Base-by-base conservation (phyloP, 1,140 invertebrate genomes). In the Bombyx mandarina region DNA sequence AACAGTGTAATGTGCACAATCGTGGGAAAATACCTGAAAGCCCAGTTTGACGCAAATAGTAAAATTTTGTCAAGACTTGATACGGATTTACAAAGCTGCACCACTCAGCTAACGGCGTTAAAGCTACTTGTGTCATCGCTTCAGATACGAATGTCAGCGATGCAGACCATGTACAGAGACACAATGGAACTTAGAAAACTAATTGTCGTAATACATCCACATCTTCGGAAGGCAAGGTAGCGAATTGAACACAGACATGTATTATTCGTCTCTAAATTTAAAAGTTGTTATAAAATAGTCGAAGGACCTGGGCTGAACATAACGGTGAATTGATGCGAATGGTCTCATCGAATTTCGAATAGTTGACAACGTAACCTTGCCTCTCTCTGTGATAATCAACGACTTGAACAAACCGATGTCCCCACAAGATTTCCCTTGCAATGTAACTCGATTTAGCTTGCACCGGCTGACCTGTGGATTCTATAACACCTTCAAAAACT, bases 341-440 rank as follows among this genome's bases (percentile, higher is more conserved):
- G 0, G 94, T 95, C 62, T 92, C 92, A 76, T 98, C 93, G 82
- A 98, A 98, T 58, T 86, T 88, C 0, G 76, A 73, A 66, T 96
- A 97, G 79, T 98, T 94, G 7, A 97, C 94, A 57, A 93, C 90
- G 79, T 96, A 97, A 42, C 93, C 92, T 35, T 94, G 92, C 59
- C 93, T 91, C 47, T 94, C 92, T 70, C 94, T 94, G 49, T 92
- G 92, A 81, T 95, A 97, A 45, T 89, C 90, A 1, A 97, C 92
- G 54, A 96, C 82, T 75, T 86, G 84, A 45, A 87, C 74, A 65
- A 93, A 93, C 7, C 92, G 83, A 71, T 92, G 89, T 3, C 92
- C 93, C 92, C 93, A 94, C 3, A 92, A 66, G 42, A 94, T 91
- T 73, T 94, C 93, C 43, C 79, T 84, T 1, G 91, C 89, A 42